Percentiles rank a stretch among this genome's conserved stretches.
These are phyloP conservation scores for Protaetia brevitarsis DNA, from an alignment of 1,140 invertebrate species.

Conservation along the genomic window DNA sequence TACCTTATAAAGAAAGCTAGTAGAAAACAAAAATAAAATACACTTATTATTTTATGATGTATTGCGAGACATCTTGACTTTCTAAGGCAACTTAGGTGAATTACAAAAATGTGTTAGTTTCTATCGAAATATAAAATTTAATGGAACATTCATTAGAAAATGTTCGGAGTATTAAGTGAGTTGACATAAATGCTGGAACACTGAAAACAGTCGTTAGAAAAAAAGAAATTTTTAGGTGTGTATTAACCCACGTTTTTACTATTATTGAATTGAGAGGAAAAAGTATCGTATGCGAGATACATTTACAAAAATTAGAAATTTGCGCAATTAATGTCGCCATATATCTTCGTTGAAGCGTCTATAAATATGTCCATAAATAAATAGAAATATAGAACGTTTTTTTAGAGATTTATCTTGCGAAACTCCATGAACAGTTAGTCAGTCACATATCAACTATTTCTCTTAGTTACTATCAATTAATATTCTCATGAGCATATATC, in stretches of 20 bases:
- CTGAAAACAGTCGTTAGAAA: not conserved
- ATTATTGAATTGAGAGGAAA: constrained; percentile 4
- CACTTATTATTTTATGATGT: no score
- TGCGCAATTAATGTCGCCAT: constrained; percentile 11
- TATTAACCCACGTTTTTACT: not conserved
- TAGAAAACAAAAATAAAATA: no score
- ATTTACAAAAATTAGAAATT: constrained; percentile 14
- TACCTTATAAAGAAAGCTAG: no score
- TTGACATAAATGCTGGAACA: not conserved
- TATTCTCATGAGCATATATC: not conserved
- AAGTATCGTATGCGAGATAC: not conserved
- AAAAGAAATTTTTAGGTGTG: not conserved
- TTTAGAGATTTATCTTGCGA: constrained; percentile 16
- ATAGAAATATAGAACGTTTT: constrained; percentile 5
- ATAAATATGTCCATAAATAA: constrained; percentile 8
- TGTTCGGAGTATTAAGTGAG: not conserved
- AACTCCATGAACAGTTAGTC: not conserved
- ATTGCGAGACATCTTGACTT: not conserved
- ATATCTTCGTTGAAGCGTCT: constrained; percentile 5
- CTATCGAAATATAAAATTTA: not conserved
- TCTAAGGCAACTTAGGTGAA: not conserved
- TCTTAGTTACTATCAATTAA: constrained; percentile 9
- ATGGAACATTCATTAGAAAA: not conserved
- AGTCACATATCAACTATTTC: constrained; percentile 10
- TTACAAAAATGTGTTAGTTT: not conserved